A percentile compares a stretch with the other conserved stretches of the same genome.
These are phyloP conservation scores for Gnathonemus echidnorhynchus DNA, from an alignment of 2,113 vertebrate genomes.

Conservation along the genomic window DNA sequence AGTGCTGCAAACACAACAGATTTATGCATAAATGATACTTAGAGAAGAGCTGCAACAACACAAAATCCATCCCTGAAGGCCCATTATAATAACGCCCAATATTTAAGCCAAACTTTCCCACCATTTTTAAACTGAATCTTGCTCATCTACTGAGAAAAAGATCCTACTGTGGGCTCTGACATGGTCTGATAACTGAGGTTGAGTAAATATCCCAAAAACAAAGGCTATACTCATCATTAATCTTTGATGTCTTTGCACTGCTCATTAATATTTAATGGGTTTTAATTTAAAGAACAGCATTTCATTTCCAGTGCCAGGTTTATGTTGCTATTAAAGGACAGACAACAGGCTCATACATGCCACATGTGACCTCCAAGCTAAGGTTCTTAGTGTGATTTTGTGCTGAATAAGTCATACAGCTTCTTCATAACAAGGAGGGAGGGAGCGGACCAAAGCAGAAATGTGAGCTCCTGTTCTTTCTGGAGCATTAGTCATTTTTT, in stretches of 20 bases:
- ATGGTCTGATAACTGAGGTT: not conserved
- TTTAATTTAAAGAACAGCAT: not conserved
- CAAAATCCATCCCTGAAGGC: not conserved
- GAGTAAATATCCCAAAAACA: not conserved
- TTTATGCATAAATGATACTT: not conserved
- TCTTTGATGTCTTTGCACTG: not conserved
- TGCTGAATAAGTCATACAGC: not conserved
- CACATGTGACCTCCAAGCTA: not conserved
- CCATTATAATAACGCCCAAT: not conserved
- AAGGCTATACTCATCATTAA: not conserved
- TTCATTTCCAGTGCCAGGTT: not conserved
- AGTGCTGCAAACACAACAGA: not conserved
- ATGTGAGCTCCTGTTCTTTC: not conserved
- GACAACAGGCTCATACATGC: not conserved
- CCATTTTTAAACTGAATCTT: not conserved
- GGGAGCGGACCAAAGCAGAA: not conserved
- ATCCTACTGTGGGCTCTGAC: not conserved
- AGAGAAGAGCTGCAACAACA: not conserved
- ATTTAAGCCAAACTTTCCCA: not conserved
- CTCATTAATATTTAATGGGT: not conserved
- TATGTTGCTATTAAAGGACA: not conserved
- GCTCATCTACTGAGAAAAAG: not conserved
- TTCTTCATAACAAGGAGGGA: not conserved
- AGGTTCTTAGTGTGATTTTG: not conserved
- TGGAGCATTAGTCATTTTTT: not conserved